These are phyloP conservation scores for Trididemnum miniatum DNA, from an alignment of 23 tunicate species.

Conservation along the genomic window DNA sequence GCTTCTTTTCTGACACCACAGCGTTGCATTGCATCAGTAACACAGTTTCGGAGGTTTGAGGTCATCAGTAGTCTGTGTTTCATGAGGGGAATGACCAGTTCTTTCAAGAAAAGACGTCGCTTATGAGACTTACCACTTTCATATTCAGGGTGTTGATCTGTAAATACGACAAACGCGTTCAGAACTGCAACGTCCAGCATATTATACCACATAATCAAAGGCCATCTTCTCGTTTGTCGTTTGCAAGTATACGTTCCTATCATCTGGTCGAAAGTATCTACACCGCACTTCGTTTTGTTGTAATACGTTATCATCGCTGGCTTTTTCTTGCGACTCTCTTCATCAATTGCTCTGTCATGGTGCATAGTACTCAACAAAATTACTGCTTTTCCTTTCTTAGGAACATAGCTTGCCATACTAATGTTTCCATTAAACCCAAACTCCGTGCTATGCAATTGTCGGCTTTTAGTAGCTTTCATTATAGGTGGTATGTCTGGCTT, in stretches of 20 bases:
- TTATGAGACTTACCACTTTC: too few relatives aligned
- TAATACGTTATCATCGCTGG: not conserved
- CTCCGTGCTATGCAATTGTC: not conserved
- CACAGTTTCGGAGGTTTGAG: too few relatives aligned
- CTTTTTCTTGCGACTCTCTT: not conserved
- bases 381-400: not conserved
- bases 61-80: too few relatives aligned
- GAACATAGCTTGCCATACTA: not conserved
- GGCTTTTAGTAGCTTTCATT: not conserved
- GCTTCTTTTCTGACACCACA: too few relatives aligned
- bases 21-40: too few relatives aligned
- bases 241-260: not conserved
- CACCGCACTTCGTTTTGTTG: not conserved
- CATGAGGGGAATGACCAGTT: too few relatives aligned
- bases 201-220: not conserved
- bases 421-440: not conserved
- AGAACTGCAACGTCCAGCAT: not conserved
- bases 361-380: not conserved
- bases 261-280: not conserved
- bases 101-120: too few relatives aligned
- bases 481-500: not conserved
- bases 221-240: not conserved
- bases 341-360: not conserved
- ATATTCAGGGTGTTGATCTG: too few relatives aligned
- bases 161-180: not conserved